Percentiles rank a stretch among this genome's conserved stretches.
Evolutionary conservation across 2,888 invertebrate genomes (phyloP).

Genomic region (Diaperis boleti): DNA sequence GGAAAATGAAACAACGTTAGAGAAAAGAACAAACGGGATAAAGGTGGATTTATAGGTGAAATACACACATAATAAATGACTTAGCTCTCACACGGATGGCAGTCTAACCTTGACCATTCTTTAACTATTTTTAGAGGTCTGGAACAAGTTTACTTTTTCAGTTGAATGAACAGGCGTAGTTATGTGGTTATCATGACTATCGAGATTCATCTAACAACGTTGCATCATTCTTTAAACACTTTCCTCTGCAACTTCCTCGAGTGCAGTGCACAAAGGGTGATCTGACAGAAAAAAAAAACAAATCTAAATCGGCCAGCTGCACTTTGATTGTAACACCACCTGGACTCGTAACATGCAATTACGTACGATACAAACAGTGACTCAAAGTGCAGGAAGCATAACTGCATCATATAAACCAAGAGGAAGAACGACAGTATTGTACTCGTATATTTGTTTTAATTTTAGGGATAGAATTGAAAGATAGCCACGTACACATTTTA

Average conservation of each 20-base stretch:
- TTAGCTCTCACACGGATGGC: conserved; percentile 3
- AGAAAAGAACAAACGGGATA: neutral
- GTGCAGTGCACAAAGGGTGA: conserved; percentile 9
- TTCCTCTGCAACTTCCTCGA: conserved; percentile 10
- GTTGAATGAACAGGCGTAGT: conserved; percentile 38
- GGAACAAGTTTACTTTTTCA: conserved; percentile 44
- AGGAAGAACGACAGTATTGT: neutral
- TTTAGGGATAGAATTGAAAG: neutral
- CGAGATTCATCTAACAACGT: conserved; percentile 2
- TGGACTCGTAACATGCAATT: conserved; percentile 11
- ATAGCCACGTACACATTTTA: conserved; percentile 1
- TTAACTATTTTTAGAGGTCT: conserved; percentile 43
- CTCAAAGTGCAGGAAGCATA: conserved; percentile 30
- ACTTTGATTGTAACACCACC: conserved; percentile 26
- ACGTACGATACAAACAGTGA: conserved; percentile 32
- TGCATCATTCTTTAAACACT: conserved; percentile 16
- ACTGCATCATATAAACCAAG: conserved; percentile 8
- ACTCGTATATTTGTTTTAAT: conserved; percentile 22
- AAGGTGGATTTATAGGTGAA: conserved; percentile 1
- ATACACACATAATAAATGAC: neutral
- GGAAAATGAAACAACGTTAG: conserved; percentile 33
- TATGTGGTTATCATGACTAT: conserved; percentile 9
- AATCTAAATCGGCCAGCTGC: conserved; percentile 18
- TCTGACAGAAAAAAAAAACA: neutral
- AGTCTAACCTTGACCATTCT: conserved; percentile 43